These are phyloP conservation scores for Lobophora halterata DNA, from an alignment of 2,888 invertebrate genomes.

Conservation along the genomic window DNA sequence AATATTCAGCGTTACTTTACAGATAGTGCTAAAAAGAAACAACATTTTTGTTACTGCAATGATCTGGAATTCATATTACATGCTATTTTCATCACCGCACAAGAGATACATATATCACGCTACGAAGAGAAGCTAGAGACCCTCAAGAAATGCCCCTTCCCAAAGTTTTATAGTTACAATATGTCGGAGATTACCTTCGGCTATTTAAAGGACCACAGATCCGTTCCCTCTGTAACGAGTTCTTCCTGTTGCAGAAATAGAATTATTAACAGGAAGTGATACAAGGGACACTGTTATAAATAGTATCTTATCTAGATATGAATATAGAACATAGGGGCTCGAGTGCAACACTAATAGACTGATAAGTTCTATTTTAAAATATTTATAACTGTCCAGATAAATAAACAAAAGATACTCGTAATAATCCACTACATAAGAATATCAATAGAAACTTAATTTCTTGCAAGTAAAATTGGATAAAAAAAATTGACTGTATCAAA, in stretches of 20 bases:
- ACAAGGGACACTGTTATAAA: conserved; percentile 19
- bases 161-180: conserved; percentile 2
- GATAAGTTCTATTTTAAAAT: too few relatives aligned
- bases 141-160: conserved; percentile 8
- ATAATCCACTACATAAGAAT: too few relatives aligned
- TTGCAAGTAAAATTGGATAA: too few relatives aligned
- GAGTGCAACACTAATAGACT: conserved; percentile 6
- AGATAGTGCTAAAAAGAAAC: too few relatives aligned
- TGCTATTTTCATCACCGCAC: too few relatives aligned
- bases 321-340: conserved; percentile 17
- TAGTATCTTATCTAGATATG: conserved; percentile 13
- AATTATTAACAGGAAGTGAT: conserved; percentile 19
- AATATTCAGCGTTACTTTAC: conserved; percentile 11
- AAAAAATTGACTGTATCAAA: too few relatives aligned
- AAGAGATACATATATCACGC: too few relatives aligned
- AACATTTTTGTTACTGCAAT: too few relatives aligned
- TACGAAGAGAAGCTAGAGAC: neutral
- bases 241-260: conserved; percentile 16
- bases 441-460: too few relatives aligned
- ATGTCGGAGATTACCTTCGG: conserved; percentile 11
- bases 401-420: too few relatives aligned
- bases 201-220: conserved; percentile 16
- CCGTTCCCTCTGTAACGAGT: conserved; percentile 16
- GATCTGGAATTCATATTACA: conserved; percentile 9
- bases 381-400: too few relatives aligned